Conservation (phyloP, 2,888 invertebrate genomes). For the Hemithea aestivaria region DNA sequence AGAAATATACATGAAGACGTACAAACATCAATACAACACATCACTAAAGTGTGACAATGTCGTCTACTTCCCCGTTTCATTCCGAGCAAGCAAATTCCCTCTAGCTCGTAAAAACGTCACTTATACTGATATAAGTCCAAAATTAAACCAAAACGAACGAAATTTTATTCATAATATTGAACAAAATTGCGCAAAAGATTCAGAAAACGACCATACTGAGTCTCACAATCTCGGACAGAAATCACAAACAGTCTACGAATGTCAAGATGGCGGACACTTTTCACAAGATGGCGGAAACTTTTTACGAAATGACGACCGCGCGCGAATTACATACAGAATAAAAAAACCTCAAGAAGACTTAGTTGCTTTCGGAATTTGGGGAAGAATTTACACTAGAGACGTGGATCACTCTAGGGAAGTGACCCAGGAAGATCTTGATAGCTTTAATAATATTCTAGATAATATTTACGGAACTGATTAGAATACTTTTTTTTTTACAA, state of each 20-base stretch:
- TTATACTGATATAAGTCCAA: conserved; percentile 10
- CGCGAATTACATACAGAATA: conserved; percentile 43
- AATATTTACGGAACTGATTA: conserved; percentile 39
- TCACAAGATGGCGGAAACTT: conserved; percentile 8
- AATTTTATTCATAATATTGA: neutral
- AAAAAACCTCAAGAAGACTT: conserved; percentile 57
- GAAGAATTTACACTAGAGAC: conserved; percentile 69
- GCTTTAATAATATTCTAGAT: conserved; percentile 47
- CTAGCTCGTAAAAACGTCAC: conserved; percentile 53
- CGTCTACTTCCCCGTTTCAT: conserved; percentile 71
- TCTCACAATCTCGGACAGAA: too few relatives aligned
- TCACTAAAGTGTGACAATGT: conserved; percentile 56
- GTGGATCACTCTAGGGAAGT: conserved; percentile 45
- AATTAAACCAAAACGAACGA: conserved; percentile 3
- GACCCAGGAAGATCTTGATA: conserved; percentile 42
- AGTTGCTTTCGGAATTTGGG: conserved; percentile 69
- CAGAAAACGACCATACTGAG: too few relatives aligned
- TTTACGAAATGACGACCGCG: conserved; percentile 21
- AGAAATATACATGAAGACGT: conserved; percentile 64
- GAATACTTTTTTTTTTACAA: neutral
- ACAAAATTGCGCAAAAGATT: conserved; percentile 1
- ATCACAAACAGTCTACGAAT: too few relatives aligned
- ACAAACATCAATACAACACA: conserved; percentile 45
- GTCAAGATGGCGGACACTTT: too few relatives aligned
- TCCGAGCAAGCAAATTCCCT: conserved; percentile 71